These are phyloP conservation scores for Carduelis carduelis DNA, from an alignment of 2,797 vertebrate species.

Conservation along the genomic window DNA sequence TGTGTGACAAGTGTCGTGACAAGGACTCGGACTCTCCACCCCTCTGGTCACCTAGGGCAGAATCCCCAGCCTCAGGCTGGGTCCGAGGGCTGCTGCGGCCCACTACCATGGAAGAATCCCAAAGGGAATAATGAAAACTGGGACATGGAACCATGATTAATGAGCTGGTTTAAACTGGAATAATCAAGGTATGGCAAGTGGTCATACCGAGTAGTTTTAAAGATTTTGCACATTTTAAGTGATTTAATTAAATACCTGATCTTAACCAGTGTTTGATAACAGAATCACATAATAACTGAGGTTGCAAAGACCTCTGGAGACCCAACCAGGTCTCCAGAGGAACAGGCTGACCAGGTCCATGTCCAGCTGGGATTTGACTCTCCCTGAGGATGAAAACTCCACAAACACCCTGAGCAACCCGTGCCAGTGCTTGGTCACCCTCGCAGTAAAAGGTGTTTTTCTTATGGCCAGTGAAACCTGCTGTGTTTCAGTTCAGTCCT, in stretches of 20 bases:
- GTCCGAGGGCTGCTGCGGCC: neutral
- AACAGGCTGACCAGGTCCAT: neutral
- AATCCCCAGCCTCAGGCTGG: neutral
- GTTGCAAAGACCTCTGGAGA: neutral
- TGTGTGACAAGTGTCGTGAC: neutral
- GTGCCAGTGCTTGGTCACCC: neutral
- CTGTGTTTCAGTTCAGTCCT: neutral
- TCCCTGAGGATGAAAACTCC: neutral
- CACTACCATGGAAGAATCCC: rapidly evolving
- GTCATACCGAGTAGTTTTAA: neutral
- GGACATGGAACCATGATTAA: neutral
- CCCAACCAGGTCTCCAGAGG: neutral
- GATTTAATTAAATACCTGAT: neutral
- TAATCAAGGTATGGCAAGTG: neutral
- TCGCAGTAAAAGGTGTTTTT: neutral
- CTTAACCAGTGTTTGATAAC: neutral
- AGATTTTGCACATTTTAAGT: no score
- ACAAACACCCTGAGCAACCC: neutral
- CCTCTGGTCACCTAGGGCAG: neutral
- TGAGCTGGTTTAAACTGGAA: neutral
- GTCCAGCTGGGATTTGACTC: neutral
- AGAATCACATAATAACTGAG: neutral
- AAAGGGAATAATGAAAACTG: neutral
- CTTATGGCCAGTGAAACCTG: neutral
- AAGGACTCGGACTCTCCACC: neutral